These are phyloP conservation scores for Melipona quadrifasciata DNA, from an alignment of 1,140 invertebrate species.

Conservation along the genomic window DNA sequence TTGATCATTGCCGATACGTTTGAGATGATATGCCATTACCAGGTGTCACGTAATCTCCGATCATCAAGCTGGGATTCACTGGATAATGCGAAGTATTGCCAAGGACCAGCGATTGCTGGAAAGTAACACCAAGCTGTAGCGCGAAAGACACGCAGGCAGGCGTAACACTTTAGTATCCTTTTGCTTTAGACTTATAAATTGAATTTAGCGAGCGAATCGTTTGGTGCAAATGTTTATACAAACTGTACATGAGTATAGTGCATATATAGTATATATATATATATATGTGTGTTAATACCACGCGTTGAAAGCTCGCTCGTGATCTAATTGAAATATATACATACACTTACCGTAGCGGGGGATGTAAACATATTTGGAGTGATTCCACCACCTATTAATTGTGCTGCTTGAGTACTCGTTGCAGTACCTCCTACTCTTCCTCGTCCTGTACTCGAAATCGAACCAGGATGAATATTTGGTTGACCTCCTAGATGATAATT, in stretches of 20 bases:
- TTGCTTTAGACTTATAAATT: constrained; percentile 56
- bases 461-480: constrained; percentile 85
- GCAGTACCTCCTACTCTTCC: constrained; percentile 84
- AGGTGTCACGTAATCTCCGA: constrained; percentile 88
- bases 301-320: constrained; percentile 43
- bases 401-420: constrained; percentile 85
- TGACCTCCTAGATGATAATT: constrained; percentile 77
- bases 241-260: not conserved
- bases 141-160: constrained; percentile 78
- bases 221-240: constrained; percentile 17
- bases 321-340: constrained; percentile 23
- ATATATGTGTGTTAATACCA: not conserved
- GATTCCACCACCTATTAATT: constrained; percentile 88
- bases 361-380: constrained; percentile 86
- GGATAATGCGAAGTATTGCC: constrained; percentile 86
- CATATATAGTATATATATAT: too few species aligned
- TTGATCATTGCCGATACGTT: constrained; percentile 81
- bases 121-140: constrained; percentile 82
- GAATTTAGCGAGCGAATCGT: constrained; percentile 46
- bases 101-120: constrained; percentile 84
- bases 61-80: constrained; percentile 90
- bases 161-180: constrained; percentile 77
- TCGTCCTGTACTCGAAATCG: constrained; percentile 85
- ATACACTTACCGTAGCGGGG: constrained; percentile 77
- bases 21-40: constrained; percentile 82